Conservation (phyloP, 2,888 invertebrate species). For the Scelioninae gen. 2 region DNA sequence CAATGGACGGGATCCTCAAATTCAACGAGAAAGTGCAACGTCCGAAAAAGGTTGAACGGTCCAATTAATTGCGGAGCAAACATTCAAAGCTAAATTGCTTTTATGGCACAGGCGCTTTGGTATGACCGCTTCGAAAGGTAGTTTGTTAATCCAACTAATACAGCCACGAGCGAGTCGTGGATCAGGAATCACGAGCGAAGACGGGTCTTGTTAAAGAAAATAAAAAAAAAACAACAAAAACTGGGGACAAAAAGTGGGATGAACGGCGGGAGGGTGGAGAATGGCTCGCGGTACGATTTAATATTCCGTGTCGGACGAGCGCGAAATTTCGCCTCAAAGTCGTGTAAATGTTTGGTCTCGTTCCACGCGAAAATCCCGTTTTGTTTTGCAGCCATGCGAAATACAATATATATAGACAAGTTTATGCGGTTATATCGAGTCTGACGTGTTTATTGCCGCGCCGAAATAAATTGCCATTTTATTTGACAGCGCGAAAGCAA, state of each 20-base stretch:
- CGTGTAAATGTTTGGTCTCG: conserved; percentile 26
- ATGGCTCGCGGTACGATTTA: conserved; percentile 14
- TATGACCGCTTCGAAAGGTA: conserved; percentile 31
- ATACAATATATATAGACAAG: conserved; percentile 12
- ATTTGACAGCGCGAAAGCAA: conserved; percentile 11
- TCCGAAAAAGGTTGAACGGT: conserved; percentile 15
- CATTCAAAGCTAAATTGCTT: conserved; percentile 40
- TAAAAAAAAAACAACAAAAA: conserved; percentile 2
- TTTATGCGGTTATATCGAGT: conserved; percentile 11
- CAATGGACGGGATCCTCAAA: conserved; percentile 6
- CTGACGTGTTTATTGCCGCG: conserved; percentile 35
- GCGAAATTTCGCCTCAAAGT: conserved; percentile 28
- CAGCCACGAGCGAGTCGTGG: conserved; percentile 13
- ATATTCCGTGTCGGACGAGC: conserved; percentile 16
- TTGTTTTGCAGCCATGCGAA: conserved; percentile 24
- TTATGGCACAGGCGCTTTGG: conserved; percentile 27
- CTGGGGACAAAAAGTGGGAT: neutral
- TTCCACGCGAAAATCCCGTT: conserved; percentile 21
- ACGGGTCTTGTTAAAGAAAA: neutral
- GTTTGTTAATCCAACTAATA: conserved; percentile 41
- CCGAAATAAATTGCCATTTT: conserved; percentile 22
- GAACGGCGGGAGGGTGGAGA: no score
- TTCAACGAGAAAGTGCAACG: conserved; percentile 13
- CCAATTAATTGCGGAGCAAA: conserved; percentile 36
- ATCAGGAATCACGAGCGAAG: conserved; percentile 14